Conservation (phyloP, 2,113 vertebrate species). For the Elgaria multicarinata region DNA sequence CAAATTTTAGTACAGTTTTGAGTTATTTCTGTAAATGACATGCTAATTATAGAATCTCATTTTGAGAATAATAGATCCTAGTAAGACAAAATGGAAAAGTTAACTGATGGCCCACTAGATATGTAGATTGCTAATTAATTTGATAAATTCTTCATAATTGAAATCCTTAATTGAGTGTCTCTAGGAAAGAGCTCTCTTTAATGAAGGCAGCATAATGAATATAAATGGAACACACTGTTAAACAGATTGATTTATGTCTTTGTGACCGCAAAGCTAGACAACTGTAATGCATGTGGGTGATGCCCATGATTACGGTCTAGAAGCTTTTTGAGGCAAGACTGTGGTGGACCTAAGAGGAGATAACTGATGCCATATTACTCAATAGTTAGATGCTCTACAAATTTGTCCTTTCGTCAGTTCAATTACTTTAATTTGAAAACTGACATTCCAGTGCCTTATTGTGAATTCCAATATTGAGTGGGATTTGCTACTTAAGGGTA, state of each 20-base stretch:
- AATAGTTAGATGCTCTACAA: background rate
- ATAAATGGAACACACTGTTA: constrained; percentile 30
- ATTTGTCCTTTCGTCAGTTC: background rate
- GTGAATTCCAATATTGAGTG: background rate
- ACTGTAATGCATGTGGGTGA: background rate
- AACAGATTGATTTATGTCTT: constrained; percentile 28
- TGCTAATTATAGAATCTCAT: constrained; percentile 44
- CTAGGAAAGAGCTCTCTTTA: constrained; percentile 22
- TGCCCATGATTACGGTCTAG: background rate
- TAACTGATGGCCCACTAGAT: constrained; percentile 60
- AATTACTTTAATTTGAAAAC: background rate
- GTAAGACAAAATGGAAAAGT: constrained; percentile 49
- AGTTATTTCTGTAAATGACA: constrained; percentile 48
- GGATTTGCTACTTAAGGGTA: background rate
- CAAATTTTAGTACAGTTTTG: constrained; percentile 1
- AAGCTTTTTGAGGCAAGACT: background rate
- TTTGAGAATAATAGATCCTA: constrained; percentile 56
- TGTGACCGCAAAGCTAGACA: background rate
- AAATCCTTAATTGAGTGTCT: constrained; percentile 55
- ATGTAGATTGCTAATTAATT: constrained; percentile 50
- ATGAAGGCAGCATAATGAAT: constrained; percentile 41
- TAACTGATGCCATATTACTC: background rate
- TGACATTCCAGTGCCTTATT: too few relatives aligned
- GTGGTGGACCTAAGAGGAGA: background rate
- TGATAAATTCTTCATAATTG: constrained; percentile 52